These are phyloP conservation scores for Narcine bancroftii DNA, from an alignment of 2,113 vertebrate species.

Conservation along the genomic window DNA sequence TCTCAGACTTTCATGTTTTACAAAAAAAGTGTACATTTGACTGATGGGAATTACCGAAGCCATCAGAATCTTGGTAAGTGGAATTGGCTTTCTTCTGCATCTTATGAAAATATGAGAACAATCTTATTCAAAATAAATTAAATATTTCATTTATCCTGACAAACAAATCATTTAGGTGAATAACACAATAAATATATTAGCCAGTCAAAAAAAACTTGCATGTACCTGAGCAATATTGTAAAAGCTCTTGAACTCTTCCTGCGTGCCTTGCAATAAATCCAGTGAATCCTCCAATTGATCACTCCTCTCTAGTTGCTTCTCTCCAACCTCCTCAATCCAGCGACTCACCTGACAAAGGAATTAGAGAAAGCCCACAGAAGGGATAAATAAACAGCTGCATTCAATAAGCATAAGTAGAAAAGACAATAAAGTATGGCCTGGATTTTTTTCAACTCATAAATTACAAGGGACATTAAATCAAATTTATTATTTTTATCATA, in stretches of 20 bases:
- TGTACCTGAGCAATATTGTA: conserved; percentile 64
- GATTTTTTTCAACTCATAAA: not conserved
- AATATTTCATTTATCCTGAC: not conserved
- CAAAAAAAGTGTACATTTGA: too few relatives aligned
- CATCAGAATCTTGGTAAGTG: too few relatives aligned
- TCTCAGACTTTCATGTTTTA: too few relatives aligned
- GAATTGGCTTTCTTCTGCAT: too few relatives aligned
- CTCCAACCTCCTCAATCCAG: conserved; percentile 72
- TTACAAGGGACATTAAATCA: not conserved
- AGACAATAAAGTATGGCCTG: not conserved
- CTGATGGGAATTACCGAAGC: too few relatives aligned
- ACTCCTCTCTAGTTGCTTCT: conserved; percentile 56
- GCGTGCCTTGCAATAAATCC: conserved; percentile 59
- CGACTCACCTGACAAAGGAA: conserved; percentile 56
- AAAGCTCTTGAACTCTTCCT: conserved; percentile 65
- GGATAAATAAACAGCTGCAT: not conserved
- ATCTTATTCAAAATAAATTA: not conserved
- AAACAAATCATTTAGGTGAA: not conserved
- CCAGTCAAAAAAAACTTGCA: conserved; percentile 33
- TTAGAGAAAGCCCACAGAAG: too few relatives aligned
- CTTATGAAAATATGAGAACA: not conserved
- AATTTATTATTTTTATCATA: not conserved
- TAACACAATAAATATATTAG: not conserved
- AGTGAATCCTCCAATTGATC: conserved; percentile 58
- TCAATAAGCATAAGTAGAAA: not conserved